Conservation (phyloP, 2,797 vertebrate genomes). For the Lemur catta region DNA sequence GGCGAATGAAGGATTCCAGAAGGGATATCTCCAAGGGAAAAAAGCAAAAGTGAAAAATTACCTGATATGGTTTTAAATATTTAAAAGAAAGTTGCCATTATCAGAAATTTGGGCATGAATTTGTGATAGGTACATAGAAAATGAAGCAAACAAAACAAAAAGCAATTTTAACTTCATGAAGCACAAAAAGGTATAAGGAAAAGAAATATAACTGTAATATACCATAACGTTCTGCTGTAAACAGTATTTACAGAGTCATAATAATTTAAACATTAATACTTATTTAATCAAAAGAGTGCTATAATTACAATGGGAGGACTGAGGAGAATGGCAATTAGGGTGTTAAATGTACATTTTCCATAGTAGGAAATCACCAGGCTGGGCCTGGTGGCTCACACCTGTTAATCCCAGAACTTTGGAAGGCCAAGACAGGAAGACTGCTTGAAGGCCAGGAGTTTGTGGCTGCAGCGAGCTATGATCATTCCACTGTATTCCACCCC, state of each 20-base stretch:
- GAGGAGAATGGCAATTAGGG: background rate
- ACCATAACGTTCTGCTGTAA: background rate
- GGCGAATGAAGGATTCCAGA: background rate
- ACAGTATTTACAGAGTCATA: background rate
- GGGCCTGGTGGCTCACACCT: background rate
- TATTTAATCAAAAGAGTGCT: background rate
- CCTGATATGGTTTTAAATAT: background rate
- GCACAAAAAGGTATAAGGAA: background rate
- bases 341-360: background rate
- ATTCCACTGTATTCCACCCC: background rate
- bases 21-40: background rate
- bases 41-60: background rate
- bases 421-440: background rate
- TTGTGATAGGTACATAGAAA: background rate
- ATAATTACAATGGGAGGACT: background rate
- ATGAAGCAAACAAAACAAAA: background rate
- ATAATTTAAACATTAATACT: slow-evolving; percentile 35
- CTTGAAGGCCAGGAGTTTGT: background rate
- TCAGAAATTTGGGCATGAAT: slow-evolving; percentile 3
- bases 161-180: slow-evolving; percentile 23
- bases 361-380: background rate
- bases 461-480: background rate
- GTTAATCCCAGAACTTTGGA: background rate
- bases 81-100: background rate
- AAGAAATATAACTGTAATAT: background rate